Conservation (phyloP, 92 coral and sea anemone genomes). For the Zoanthus gigantus region DNA sequence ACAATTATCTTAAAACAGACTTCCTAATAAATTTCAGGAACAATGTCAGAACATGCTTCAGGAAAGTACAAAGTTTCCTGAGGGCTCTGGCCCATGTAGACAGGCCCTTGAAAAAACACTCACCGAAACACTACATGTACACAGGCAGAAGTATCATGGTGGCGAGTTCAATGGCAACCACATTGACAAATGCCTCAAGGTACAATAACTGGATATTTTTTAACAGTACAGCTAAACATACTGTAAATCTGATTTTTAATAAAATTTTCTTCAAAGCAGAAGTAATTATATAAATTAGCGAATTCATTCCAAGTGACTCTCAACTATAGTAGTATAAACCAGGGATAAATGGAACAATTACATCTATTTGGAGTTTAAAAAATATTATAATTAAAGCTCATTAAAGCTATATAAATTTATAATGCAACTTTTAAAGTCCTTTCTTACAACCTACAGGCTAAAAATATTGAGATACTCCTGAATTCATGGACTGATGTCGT, state of each 20-base stretch:
- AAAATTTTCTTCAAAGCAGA: background rate
- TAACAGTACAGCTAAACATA: background rate
- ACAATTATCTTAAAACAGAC: background rate
- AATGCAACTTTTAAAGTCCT: background rate
- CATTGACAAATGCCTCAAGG: constrained; percentile 51
- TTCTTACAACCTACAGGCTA: constrained; percentile 32
- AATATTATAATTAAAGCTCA: background rate
- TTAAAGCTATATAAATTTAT: background rate
- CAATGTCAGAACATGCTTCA: background rate
- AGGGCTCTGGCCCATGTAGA: constrained; percentile 45
- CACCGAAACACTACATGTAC: constrained; percentile 21
- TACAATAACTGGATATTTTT: background rate
- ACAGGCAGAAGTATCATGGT: constrained; percentile 48
- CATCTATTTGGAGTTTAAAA: background rate
- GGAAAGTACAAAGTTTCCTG: constrained; percentile 8
- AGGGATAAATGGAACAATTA: background rate
- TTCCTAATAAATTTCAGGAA: background rate
- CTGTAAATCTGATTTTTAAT: background rate
- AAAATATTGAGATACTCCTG: constrained; percentile 21
- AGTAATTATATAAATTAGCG: background rate
- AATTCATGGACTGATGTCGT: constrained; percentile 32
- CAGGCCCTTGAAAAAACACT: constrained; percentile 6
- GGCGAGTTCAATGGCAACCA: constrained; percentile 48
- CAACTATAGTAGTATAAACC: background rate
- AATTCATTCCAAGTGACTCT: background rate